Evolutionary conservation across 1,140 invertebrate species (phyloP).

Genomic region (Bemisia tabaci): DNA sequence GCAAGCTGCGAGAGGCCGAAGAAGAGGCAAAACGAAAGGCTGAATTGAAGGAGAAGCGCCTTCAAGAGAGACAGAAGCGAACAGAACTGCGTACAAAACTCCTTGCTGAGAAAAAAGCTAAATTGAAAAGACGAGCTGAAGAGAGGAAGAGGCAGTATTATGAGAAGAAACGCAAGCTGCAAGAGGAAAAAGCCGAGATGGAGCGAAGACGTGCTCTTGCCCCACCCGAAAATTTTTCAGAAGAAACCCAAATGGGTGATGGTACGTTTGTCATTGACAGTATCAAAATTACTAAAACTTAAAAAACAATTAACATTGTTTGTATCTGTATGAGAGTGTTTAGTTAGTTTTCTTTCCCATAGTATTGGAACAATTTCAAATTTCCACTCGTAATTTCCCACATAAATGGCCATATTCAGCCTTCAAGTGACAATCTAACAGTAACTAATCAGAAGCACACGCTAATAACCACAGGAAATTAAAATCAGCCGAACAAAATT

Average conservation of each 20-base stretch:
- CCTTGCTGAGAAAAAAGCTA: constrained; percentile 15
- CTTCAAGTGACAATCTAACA: neutral
- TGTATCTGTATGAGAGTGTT: neutral
- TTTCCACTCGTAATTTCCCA: constrained; percentile 1
- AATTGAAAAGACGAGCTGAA: constrained; percentile 20
- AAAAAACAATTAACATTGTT: neutral
- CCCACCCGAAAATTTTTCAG: constrained; percentile 53
- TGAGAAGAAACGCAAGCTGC: constrained; percentile 16
- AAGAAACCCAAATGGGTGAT: constrained; percentile 78
- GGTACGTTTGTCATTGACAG: constrained; percentile 37
- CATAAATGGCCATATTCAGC: neutral
- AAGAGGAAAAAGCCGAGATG: constrained; percentile 18
- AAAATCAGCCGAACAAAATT: no score
- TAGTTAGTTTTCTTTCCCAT: neutral
- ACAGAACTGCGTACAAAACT: neutral
- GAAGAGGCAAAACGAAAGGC: neutral
- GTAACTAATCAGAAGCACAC: neutral
- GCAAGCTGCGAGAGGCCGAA: neutral
- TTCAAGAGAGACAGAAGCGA: neutral
- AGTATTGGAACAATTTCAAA: neutral
- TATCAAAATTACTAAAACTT: constrained; percentile 14
- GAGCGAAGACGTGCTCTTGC: constrained; percentile 18
- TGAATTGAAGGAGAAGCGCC: neutral
- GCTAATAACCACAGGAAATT: no score
- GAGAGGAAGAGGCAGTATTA: constrained; percentile 16